Evolutionary conservation across 2,797 vertebrate genomes (phyloP), one percentile per base, ranked within the genome.

Genomic region (Lutra lutra): DNA sequence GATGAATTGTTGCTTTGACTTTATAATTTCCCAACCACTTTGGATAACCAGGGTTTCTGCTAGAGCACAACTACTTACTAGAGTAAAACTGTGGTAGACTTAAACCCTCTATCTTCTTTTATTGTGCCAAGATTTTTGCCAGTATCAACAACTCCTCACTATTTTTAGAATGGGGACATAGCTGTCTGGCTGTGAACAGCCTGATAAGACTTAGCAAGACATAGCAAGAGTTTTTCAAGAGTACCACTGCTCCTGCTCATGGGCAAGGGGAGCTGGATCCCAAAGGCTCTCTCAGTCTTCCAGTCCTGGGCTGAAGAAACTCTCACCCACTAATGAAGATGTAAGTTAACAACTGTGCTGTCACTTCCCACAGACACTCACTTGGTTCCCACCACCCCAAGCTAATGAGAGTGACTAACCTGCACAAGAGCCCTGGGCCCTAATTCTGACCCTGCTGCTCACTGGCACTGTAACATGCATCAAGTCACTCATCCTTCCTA

Each of bases 1-100:
- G 56, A 96, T 54, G 78, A 95, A 91, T 43, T 51, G 77, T 68
- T 66, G n/a, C 70, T 91, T 96, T 93, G 75, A 86, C 78, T 56
- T 91, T 94, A 38, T 95, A 84, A 97, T 97, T 97, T 96, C 68
- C 90, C 83, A 78, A 18, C 80, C 87, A 77, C 78, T 85, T 83
- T 95, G 66, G 27, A 35, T 79, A 95, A 92, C 86, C 92, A 72
- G 73, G 35, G 51, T 64, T 97, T 94, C 43, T 85, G 35, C 70
- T 64, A 58, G 58, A n/a, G n/a, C 87, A 86, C 66, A 87, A 78
- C 86, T 56, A 95, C 80, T 97, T 82, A 88, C 73, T 35, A 46
- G 48, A 97, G 66, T 86, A 79, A 95, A 66, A 89, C 80, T 29
- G 10, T 70, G 85, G 43, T 43, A 29, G 32, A 66, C 72, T 92